Conservation (phyloP, 2,797 vertebrate species). For the Buceros bicornis region DNA sequence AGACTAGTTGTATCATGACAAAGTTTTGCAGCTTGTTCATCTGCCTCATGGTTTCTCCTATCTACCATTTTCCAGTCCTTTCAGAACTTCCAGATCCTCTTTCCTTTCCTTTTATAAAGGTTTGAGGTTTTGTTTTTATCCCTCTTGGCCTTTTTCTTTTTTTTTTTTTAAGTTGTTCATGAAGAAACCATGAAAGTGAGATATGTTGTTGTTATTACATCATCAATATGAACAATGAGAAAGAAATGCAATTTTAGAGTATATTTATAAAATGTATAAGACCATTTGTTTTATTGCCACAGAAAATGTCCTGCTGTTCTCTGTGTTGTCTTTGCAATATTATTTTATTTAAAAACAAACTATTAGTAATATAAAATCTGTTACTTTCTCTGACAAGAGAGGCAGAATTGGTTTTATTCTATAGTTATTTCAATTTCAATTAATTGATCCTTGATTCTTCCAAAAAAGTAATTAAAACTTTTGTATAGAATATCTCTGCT, state of each 20-base stretch:
- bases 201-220: neutral
- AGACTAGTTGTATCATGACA: neutral
- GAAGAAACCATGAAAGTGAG: neutral
- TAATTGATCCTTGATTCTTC: neutral
- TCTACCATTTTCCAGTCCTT: neutral
- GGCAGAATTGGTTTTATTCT: neutral
- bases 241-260: neutral
- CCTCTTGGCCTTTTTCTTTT: neutral
- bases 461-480: neutral
- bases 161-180: neutral
- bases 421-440: neutral
- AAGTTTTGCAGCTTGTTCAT: neutral
- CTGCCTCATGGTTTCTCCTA: neutral
- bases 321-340: neutral
- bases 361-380: neutral
- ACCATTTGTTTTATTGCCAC: neutral
- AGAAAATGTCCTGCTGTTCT: neutral
- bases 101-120: neutral
- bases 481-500: neutral
- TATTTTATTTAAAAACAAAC: neutral
- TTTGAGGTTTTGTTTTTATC: neutral
- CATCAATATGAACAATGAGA: neutral
- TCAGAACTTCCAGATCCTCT: neutral
- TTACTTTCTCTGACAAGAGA: neutral
- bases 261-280: neutral